Conservation (phyloP, 1,140 invertebrate species). For the Bombus vancouverensis region DNA sequence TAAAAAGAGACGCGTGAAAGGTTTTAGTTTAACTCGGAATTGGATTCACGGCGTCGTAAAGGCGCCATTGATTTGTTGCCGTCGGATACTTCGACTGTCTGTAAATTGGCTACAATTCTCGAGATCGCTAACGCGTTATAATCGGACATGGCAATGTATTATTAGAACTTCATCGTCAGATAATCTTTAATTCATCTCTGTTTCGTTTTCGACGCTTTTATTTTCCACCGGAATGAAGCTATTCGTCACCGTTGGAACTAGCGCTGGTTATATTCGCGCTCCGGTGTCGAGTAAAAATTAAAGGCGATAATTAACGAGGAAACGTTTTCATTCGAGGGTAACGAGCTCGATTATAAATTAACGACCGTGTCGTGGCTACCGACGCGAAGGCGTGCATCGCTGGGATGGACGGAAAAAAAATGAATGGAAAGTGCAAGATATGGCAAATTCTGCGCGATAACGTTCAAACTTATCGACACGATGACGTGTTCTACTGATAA, state of each 20-base stretch:
- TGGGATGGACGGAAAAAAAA: background rate
- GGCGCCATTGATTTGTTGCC: slow-evolving; percentile 1
- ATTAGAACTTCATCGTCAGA: background rate
- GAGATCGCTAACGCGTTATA: background rate
- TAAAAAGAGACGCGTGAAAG: rapidly evolving
- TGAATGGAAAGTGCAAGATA: slow-evolving; percentile 27
- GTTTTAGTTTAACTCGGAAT: too few relatives aligned
- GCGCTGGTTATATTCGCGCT: background rate
- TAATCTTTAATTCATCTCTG: slow-evolving; percentile 17
- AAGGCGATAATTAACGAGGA: slow-evolving; percentile 25
- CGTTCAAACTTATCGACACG: slow-evolving; percentile 13
- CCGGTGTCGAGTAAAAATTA: background rate
- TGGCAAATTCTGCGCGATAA: slow-evolving; percentile 37
- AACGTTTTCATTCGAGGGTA: slow-evolving; percentile 26
- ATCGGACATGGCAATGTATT: too few relatives aligned
- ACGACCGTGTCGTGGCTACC: background rate
- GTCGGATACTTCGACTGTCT: slow-evolving; percentile 16
- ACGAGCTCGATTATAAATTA: slow-evolving; percentile 26
- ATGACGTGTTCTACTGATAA: slow-evolving; percentile 33
- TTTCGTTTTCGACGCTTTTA: background rate
- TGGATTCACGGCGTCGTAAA: too few relatives aligned
- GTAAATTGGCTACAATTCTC: background rate
- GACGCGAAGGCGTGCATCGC: background rate
- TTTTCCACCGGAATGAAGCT: background rate
- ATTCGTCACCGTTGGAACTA: background rate